A percentile compares a stretch with the other conserved stretches of the same genome.
Evolutionary conservation across 2,113 vertebrate genomes (phyloP).

Genomic region (Larimichthys crocea): DNA sequence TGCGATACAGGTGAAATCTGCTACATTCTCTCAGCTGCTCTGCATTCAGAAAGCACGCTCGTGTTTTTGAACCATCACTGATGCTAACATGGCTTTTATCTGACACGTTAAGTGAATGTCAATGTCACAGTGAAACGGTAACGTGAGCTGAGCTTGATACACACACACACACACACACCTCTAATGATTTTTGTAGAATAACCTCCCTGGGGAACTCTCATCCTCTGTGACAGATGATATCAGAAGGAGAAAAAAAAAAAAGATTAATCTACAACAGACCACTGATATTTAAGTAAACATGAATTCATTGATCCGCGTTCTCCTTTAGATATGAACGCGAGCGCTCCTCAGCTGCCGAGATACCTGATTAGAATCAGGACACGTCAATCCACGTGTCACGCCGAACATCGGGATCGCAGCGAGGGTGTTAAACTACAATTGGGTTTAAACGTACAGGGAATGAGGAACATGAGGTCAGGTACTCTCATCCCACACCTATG

Average conservation of each 20-base stretch:
- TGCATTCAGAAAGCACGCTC: constrained; percentile 25
- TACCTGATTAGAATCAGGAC: constrained; percentile 63
- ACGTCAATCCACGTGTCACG: constrained; percentile 41
- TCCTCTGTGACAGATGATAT: constrained; percentile 54
- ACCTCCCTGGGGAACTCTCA: constrained; percentile 36
- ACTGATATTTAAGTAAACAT: constrained; percentile 52
- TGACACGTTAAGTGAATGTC: constrained; percentile 65
- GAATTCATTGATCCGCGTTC: constrained; percentile 50
- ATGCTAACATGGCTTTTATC: constrained; percentile 63
- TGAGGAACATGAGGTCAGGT: constrained; percentile 60
- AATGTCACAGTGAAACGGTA: constrained; percentile 50
- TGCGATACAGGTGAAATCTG: constrained; percentile 30
- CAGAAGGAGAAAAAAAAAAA: constrained; percentile 18
- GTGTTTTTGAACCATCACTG: constrained; percentile 44
- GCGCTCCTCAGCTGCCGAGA: constrained; percentile 25
- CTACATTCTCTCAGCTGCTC: constrained; percentile 17
- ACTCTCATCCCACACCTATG: constrained; percentile 24
- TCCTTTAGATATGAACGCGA: constrained; percentile 32
- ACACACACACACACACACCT: background rate
- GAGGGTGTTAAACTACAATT: constrained; percentile 23
- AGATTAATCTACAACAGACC: constrained; percentile 29
- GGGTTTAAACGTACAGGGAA: constrained; percentile 54
- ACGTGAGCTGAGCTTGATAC: constrained; percentile 38
- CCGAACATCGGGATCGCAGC: constrained; percentile 48
- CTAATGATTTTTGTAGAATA: constrained; percentile 64